Evolutionary conservation across 2,113 vertebrate species (phyloP), one percentile per base, ranked within the genome.

Genomic region (Dermatemys mawii): DNA sequence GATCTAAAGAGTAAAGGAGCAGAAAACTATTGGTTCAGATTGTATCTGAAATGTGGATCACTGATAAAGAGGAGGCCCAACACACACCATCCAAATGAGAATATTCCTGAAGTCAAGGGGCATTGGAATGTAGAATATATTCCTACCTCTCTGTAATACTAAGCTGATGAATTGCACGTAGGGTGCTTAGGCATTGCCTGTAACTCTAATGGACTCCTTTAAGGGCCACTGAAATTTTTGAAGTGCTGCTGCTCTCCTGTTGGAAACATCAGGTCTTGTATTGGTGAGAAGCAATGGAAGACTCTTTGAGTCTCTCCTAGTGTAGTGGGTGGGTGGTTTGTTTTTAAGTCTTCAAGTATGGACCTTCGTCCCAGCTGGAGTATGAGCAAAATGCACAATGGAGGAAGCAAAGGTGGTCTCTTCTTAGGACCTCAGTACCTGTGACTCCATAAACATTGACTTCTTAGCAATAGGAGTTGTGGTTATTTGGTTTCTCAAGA

Each of bases 1-100:
- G 27, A 21, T 13, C 91, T 92, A 89, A 83, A 87, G 84, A 93
- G 46, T 84, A 90, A 93, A 95, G 91, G 85, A 88, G 55, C n/a
- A 95, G 83, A 92, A 83, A 93, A 60, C 88, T 95, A n/a, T 38
- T 70, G 63, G 78, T 84, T 76, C 49, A 3, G n/a, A 73, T 76
- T 27, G 26, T 57, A 49, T 55, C 81, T 94, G 90, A 93, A 70
- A 81, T 41, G 76, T 55, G 79, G 87, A 94, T 79, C 44, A 6
- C 54, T 91, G 14, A 3, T 35, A 63, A 2, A 3, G 88, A 54
- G 57, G 90, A 48, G 38, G 38, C 32, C 86, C 81, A 51, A 93
- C 70, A 82, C 88, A 93, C 79, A 53, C 81, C 87, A 82, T 91
- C 60, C 78, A 87, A 24, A 75, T 78, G 91, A 81, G 90, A 96